These are phyloP conservation scores for Astatoreochromis straeleni DNA, from an alignment of 2,113 vertebrate species.

Conservation along the genomic window DNA sequence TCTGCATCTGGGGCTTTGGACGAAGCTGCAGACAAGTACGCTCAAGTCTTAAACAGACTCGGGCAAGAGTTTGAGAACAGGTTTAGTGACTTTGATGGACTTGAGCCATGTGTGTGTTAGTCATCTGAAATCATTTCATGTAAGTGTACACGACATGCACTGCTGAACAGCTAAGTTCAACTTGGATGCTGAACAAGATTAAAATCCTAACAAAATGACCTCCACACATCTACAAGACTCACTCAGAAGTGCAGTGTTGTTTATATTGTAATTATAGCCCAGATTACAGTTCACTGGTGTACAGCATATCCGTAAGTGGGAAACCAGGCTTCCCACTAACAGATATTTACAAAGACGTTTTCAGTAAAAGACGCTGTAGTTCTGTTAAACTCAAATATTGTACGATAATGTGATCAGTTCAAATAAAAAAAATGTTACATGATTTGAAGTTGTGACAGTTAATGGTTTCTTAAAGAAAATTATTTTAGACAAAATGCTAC, in stretches of 20 bases:
- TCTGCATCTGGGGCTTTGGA: not conserved
- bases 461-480: not conserved
- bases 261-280: not conserved
- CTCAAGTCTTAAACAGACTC: not conserved
- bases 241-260: not conserved
- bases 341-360: not conserved
- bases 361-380: not conserved
- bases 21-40: not conserved
- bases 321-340: not conserved
- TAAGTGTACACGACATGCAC: not conserved
- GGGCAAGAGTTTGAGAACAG: not conserved
- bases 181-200: not conserved
- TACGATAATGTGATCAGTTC: not conserved
- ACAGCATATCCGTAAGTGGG: not conserved
- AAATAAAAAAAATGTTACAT: not conserved
- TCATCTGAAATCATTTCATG: not conserved
- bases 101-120: not conserved
- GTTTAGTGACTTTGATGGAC: not conserved
- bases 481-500: not conserved
- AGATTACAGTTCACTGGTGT: not conserved
- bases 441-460: not conserved
- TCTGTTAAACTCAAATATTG: not conserved
- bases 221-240: not conserved
- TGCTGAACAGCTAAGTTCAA: not conserved
- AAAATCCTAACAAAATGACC: not conserved